Evolutionary conservation across 2,888 invertebrate species (phyloP), one percentile per base, ranked within the genome.

Genomic region (Campaea margaritaria): DNA sequence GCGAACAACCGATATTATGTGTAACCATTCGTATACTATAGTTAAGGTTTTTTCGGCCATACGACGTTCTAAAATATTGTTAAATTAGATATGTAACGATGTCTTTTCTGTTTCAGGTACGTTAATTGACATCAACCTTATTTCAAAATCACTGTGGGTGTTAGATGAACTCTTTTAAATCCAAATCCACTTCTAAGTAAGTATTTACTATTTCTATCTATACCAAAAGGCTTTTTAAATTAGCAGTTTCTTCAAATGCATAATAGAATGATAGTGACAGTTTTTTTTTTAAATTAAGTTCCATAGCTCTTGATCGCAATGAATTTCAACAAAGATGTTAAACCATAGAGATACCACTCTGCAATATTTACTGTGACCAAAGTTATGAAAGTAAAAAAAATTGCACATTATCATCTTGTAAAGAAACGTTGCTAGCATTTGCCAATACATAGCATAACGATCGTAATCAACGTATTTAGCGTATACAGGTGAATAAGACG

Each of bases 331-430:
- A 27, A 5, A 7, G 27, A 27, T 9, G 9, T 12, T n/a, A 36
- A n/a, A 12, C 1, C 10, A 36, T 12, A 36, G 4, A 36, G n/a
- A 36, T 3, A 10, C 4, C 36, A 10, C n/a, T 10, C 36, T 36
- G 36, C 36, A 42, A 16, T 10, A 15, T 11, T 14, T 1, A 44
- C 57, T 58, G 52, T 63, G 46, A 10, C 38, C 31, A 31, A 51
- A 16, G 46, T 69, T 62, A 58, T 57, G 69, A 69, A 64, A 69
- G 64, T 60, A 39, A 34, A 49, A 56, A 65, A 65, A 64, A 9
- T 61, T 50, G 46, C 62, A 55, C 49, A 43, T 50, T 60, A 16
- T 43, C 15, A 34, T 38, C 39, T 38, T 38, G 5, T 34, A 21
- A 21, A 21, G 5, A 21, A 21, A 2, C 3, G 5, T 21, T 21